Evolutionary conservation across 2,888 invertebrate species (phyloP).

Genomic region (Stenotaenia linearis): DNA sequence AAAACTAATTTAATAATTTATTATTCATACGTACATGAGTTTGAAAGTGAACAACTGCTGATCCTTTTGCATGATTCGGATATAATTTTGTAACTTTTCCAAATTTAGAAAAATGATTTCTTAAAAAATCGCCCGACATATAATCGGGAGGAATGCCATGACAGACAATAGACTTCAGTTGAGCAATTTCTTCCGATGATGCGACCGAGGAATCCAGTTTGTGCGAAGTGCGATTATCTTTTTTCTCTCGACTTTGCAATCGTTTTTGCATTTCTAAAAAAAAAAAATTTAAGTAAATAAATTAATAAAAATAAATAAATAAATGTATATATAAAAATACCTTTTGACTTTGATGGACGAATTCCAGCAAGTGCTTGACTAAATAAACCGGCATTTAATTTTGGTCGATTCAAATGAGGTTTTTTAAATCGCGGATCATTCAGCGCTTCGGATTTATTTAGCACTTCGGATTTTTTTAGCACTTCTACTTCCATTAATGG

Average conservation of each 20-base stretch:
- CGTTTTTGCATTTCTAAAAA: neutral
- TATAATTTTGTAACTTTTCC: constrained; percentile 63
- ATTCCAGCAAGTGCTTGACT: neutral
- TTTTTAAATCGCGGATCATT: neutral
- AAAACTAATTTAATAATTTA: neutral
- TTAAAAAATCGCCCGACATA: constrained; percentile 42
- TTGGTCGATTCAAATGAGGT: neutral
- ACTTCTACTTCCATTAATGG: neutral
- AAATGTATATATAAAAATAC: neutral
- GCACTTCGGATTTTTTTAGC: too few species aligned
- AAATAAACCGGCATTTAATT: neutral
- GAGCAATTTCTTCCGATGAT: constrained; percentile 28
- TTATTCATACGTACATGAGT: constrained; percentile 47
- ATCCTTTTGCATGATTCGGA: constrained; percentile 58
- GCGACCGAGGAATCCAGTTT: neutral
- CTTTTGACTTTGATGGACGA: neutral
- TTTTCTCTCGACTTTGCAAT: neutral
- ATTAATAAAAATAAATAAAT: neutral
- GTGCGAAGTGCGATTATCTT: neutral
- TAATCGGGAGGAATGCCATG: constrained; percentile 44
- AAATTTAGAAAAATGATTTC: constrained; percentile 55
- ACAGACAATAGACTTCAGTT: constrained; percentile 41
- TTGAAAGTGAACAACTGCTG: constrained; percentile 65
- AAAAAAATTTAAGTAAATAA: neutral
- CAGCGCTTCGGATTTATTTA: neutral